phyloP scores from a whole-genome alignment of 2,797 vertebrate species.

The Neomorphus geoffroyi region DNA sequence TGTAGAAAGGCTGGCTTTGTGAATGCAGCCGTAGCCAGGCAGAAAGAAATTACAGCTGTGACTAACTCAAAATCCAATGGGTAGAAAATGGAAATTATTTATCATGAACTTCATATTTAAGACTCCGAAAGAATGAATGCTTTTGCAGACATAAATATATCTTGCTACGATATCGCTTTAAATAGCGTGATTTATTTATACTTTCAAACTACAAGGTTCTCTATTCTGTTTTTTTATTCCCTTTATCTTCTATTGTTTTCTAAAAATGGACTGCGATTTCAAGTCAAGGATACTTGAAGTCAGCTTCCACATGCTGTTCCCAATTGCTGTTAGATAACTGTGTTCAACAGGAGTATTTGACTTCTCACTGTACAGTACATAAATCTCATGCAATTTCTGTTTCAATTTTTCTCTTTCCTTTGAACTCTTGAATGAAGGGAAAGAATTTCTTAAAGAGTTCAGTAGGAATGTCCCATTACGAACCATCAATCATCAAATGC shows the following conservation, averaged over 20 bases:
- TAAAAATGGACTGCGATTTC: neutral
- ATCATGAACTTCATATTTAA: neutral
- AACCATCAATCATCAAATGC: conserved; percentile 62
- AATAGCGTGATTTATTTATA: neutral
- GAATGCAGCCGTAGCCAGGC: neutral
- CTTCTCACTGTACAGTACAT: conserved; percentile 71
- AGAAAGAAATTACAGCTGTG: neutral
- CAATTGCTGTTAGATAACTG: conserved; percentile 47
- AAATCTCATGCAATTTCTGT: conserved; percentile 63
- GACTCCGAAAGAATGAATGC: neutral
- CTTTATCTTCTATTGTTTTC: neutral
- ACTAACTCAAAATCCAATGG: neutral
- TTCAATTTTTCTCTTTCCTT: conserved; percentile 66
- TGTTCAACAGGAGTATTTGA: conserved; percentile 53
- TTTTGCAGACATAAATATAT: neutral
- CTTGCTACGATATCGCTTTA: neutral
- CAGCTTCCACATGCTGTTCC: neutral
- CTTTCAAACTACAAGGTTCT: neutral
- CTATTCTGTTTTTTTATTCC: neutral
- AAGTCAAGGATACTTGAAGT: conserved; percentile 36
- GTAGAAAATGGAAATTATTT: conserved; percentile 1
- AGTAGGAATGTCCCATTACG: conserved; percentile 51
- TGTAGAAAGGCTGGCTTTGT: conserved; percentile 20
- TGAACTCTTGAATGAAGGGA: conserved; percentile 65
- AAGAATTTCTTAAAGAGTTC: conserved; percentile 66